Evolutionary conservation across 2,113 vertebrate species (phyloP).

Genomic region (Lucifuga dentata): DNA sequence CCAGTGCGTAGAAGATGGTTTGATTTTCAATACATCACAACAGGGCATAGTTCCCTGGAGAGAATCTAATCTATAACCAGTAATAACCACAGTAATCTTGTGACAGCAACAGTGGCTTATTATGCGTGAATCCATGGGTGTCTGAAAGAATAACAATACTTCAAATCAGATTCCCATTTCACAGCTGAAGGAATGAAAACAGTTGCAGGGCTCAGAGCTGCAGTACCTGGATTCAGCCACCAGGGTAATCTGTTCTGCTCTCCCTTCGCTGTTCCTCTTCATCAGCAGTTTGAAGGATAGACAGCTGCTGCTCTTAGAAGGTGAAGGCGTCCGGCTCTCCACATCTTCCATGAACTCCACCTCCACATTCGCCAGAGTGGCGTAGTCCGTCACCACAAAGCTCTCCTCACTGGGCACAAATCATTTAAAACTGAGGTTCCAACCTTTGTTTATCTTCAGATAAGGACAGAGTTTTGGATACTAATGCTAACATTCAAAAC

Average conservation of each 20-base stretch:
- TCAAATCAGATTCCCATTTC: too few species aligned
- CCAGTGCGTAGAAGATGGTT: neutral
- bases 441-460: too few species aligned
- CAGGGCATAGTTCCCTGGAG: neutral
- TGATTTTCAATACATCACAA: conserved; percentile 3
- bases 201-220: neutral
- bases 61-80: neutral
- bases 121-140: neutral
- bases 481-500: neutral
- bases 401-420: conserved; percentile 86
- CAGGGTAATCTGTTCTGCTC: conserved; percentile 83
- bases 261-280: conserved; percentile 89
- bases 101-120: neutral
- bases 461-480: too few species aligned
- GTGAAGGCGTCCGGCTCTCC: conserved; percentile 58
- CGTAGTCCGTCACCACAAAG: conserved; percentile 89
- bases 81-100: neutral
- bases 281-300: conserved; percentile 86
- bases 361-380: conserved; percentile 85
- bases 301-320: conserved; percentile 59
- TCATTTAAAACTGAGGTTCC: neutral
- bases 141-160: too few species aligned
- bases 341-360: conserved; percentile 80
- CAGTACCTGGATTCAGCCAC: conserved; percentile 87
- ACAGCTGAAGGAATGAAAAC: too few species aligned